Conservation (phyloP, 2,888 invertebrate species). For the Apodemia duryi region DNA sequence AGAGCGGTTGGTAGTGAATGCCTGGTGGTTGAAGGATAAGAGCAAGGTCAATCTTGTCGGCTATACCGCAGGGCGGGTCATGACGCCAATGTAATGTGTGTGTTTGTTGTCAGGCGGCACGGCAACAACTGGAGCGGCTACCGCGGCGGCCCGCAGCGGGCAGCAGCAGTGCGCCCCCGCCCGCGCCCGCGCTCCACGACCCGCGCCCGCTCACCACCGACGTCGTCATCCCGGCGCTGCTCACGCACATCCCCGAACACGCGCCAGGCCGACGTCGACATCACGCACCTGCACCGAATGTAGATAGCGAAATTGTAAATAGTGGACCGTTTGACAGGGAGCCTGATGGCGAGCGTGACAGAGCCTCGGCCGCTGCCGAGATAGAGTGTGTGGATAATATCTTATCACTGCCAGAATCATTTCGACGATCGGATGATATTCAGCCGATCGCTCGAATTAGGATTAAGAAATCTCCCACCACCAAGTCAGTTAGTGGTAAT, state of each 20-base stretch:
- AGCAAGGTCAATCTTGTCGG: no score
- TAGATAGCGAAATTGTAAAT: constrained; percentile 39
- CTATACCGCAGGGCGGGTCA: no score
- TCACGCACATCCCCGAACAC: constrained; percentile 35
- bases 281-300: constrained; percentile 26
- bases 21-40: no score
- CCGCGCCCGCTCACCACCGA: constrained; percentile 39
- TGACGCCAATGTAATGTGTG: no score
- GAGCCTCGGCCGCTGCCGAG: constrained; percentile 41
- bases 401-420: constrained; percentile 56
- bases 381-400: constrained; percentile 38
- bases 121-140: constrained; percentile 93
- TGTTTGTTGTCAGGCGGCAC: constrained; percentile 81
- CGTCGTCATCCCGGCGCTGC: constrained; percentile 40
- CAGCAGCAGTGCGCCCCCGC: constrained; percentile 74
- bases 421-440: constrained; percentile 53
- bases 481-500: constrained; percentile 50
- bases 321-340: constrained; percentile 36
- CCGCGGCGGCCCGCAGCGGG: constrained; percentile 89
- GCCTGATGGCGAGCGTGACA: constrained; percentile 32
- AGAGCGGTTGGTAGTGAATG: no score
- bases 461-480: constrained; percentile 64
- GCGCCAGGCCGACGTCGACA: constrained; percentile 17
- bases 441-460: constrained; percentile 52
- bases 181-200: constrained; percentile 40